Evolutionary conservation across 2,797 vertebrate species (phyloP), one percentile per base, ranked within the genome.

Genomic region (Gymnodraco acuticeps): DNA sequence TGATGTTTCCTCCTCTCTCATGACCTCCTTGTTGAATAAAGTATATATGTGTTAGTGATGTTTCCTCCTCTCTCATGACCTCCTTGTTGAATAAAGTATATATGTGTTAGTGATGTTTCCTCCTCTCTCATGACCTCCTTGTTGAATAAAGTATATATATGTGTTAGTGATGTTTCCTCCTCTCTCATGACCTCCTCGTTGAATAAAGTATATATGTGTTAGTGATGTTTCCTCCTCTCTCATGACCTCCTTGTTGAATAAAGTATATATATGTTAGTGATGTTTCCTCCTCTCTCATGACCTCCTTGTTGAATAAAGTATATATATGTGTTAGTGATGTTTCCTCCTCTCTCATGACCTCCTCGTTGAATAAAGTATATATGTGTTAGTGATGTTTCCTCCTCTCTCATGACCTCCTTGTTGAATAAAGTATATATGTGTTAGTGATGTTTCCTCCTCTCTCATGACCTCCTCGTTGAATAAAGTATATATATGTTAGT

Each of bases 221-320:
- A 27, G 4, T 27, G 27, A 27, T 27, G 27, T 27, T 4, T 27
- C 27, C 31, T 0, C 10, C 33, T 23, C 97, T 94, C 93, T 99
- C 98, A 99, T 99, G 53, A 99, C 97, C 97, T 99, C 98, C 87
- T 99, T 99, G 93, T 99, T 99, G 82, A n/a, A n/a, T n/a, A n/a
- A n/a, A n/a, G n/a, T n/a, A n/a, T n/a, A n/a, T n/a, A n/a, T n/a
- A n/a, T n/a, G n/a, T 27, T 27, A 27, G 4, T 27, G 27, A 27
- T 27, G 27, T 27, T 4, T 27, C 27, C 31, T 0, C 10, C 33
- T 23, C 97, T 94, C 93, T 99, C 98, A 99, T 99, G 53, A 99
- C 97, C 97, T 99, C 98, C 87, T 99, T 99, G 93, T 99, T 99
- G 82, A n/a, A n/a, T n/a, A n/a, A n/a, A n/a, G n/a, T n/a, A n/a